phyloP scores from a whole-genome alignment of 37 sponge, comb jelly and placozoan species.

The Tethya wilhelma region DNA sequence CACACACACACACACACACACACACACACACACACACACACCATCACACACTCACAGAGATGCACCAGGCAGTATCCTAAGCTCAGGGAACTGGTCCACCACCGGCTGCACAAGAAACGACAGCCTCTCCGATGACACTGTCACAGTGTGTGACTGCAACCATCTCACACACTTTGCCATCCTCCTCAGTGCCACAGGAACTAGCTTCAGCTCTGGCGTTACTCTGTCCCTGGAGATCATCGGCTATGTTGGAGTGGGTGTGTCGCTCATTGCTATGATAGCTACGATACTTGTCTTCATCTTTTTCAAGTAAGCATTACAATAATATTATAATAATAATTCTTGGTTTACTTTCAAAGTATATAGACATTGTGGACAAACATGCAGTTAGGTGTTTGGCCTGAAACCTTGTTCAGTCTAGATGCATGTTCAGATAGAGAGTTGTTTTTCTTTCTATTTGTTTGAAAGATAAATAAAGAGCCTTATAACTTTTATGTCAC shows the following conservation, averaged over 20 bases:
- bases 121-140: not conserved
- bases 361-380: too few relatives aligned
- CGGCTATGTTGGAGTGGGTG: slow-evolving; percentile 14
- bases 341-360: too few relatives aligned
- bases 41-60: too few relatives aligned
- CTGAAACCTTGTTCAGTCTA: too few relatives aligned
- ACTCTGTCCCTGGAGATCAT: slow-evolving; percentile 1
- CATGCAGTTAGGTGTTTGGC: too few relatives aligned
- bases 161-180: slow-evolving; percentile 81
- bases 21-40: too few relatives aligned
- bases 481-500: too few relatives aligned
- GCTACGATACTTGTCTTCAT: slow-evolving; percentile 3
- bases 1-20: too few relatives aligned
- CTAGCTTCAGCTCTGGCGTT: not conserved
- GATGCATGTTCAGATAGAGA: too few relatives aligned
- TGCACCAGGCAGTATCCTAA: not conserved
- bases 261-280: slow-evolving; percentile 23
- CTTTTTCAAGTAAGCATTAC: not conserved
- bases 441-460: too few relatives aligned
- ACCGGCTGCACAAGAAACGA: slow-evolving; percentile 32
- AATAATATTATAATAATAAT: too few relatives aligned
- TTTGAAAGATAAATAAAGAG: too few relatives aligned
- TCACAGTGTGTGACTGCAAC: slow-evolving; percentile 55
- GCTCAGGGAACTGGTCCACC: slow-evolving; percentile 19
- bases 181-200: slow-evolving; percentile 35